Percentiles rank a stretch among this genome's conserved stretches.
Evolutionary conservation across 2,888 invertebrate genomes (phyloP).

Genomic region (Rhyacophila evoluta): DNA sequence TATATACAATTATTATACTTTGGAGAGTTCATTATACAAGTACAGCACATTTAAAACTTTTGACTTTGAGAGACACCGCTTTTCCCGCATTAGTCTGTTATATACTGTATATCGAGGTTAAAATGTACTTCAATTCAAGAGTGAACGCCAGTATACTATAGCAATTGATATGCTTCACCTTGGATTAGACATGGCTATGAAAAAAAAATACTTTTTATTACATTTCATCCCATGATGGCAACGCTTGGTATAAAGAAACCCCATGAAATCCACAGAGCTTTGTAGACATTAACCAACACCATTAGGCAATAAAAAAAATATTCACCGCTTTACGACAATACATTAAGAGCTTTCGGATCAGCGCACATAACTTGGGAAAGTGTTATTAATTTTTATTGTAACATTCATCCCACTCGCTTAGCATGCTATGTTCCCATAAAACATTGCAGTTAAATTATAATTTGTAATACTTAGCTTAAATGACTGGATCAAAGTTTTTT

Average conservation of each 20-base stretch:
- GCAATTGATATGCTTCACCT: too few species aligned
- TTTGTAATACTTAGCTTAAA: not conserved
- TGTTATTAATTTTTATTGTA: constrained; percentile 41
- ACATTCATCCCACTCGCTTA: not conserved
- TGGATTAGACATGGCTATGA: too few species aligned
- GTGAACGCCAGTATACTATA: too few species aligned
- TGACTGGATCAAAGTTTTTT: not conserved
- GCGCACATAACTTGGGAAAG: constrained; percentile 31
- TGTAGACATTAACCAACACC: constrained; percentile 45
- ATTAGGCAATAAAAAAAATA: constrained; percentile 46
- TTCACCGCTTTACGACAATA: constrained; percentile 45
- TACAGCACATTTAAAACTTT: too few species aligned
- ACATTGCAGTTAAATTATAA: constrained; percentile 7
- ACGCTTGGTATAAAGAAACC: constrained; percentile 27
- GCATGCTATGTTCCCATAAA: not conserved
- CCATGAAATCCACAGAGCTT: not conserved
- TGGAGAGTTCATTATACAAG: too few species aligned
- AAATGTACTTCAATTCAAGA: too few species aligned
- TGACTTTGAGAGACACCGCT: too few species aligned
- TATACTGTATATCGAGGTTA: too few species aligned
- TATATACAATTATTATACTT: too few species aligned
- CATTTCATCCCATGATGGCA: too few species aligned
- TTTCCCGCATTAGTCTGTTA: too few species aligned
- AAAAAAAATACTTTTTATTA: too few species aligned
- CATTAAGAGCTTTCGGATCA: constrained; percentile 41